phyloP scores from a whole-genome alignment of 1,140 invertebrate species.

The Camponotus pennsylvanicus region DNA sequence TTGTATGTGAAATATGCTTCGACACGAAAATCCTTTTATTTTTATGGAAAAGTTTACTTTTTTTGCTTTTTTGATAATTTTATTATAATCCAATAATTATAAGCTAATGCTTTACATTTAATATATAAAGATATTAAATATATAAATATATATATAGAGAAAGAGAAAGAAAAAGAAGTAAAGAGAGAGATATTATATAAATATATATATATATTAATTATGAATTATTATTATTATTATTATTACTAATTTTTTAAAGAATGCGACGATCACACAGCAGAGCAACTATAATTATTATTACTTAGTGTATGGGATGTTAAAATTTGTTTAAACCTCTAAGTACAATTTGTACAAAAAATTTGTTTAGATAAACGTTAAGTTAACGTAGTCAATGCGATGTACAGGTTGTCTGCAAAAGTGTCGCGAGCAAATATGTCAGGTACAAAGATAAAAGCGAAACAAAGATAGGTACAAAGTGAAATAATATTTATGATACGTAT shows the following conservation, averaged over 20 bases:
- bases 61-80: slow-evolving; percentile 74
- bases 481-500: slow-evolving; percentile 71
- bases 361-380: slow-evolving; percentile 70
- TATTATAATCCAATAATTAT: slow-evolving; percentile 75
- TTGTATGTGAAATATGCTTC: slow-evolving; percentile 85
- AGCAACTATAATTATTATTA: slow-evolving; percentile 77
- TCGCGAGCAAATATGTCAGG: slow-evolving; percentile 74
- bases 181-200: slow-evolving; percentile 54
- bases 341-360: slow-evolving; percentile 65
- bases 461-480: slow-evolving; percentile 74
- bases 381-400: slow-evolving; percentile 68
- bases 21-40: slow-evolving; percentile 70
- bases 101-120: slow-evolving; percentile 77
- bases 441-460: slow-evolving; percentile 71
- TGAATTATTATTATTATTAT: slow-evolving; percentile 1
- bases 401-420: slow-evolving; percentile 78
- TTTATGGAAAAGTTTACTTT: slow-evolving; percentile 67
- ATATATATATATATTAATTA: slow-evolving; percentile 74
- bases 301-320: slow-evolving; percentile 69
- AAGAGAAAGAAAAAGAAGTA: background rate
- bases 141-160: slow-evolving; percentile 69
- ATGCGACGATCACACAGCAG: slow-evolving; percentile 73
- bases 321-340: slow-evolving; percentile 69
- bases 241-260: slow-evolving; percentile 61
- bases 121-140: slow-evolving; percentile 75